Conservation (phyloP, 2,113 vertebrate genomes). For the Struthidea cinerea region DNA sequence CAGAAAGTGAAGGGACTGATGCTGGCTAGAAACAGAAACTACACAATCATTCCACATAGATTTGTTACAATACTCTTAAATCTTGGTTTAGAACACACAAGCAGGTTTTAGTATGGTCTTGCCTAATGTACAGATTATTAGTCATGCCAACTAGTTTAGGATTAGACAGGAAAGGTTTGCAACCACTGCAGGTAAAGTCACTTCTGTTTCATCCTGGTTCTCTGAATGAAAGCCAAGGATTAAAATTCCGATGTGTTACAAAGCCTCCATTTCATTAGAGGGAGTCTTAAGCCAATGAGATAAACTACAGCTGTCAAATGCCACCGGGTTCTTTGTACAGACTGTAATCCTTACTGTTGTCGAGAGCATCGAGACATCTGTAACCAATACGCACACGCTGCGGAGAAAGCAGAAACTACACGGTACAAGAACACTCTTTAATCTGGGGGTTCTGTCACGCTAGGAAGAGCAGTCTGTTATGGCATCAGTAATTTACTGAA, state of each 20-base stretch:
- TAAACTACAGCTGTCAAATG: background rate
- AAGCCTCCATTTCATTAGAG: background rate
- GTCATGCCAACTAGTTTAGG: slow-evolving; percentile 28
- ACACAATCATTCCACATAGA: background rate
- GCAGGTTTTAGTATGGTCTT: background rate
- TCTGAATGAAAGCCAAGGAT: background rate
- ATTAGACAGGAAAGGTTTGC: slow-evolving; percentile 12
- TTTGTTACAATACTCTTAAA: slow-evolving; percentile 32
- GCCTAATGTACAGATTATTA: slow-evolving; percentile 9
- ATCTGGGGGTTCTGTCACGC: background rate
- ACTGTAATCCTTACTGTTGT: background rate
- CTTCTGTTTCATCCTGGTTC: background rate
- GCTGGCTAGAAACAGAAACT: slow-evolving; percentile 20
- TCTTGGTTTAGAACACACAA: background rate
- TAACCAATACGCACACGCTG: background rate
- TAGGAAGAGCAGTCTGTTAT: background rate
- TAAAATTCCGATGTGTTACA: background rate
- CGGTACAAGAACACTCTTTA: background rate
- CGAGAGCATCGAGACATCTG: background rate
- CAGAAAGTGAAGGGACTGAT: background rate
- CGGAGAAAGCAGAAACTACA: background rate
- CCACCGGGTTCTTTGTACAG: background rate
- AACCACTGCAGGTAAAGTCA: background rate
- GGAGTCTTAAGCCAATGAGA: background rate
- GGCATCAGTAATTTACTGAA: slow-evolving; percentile 45